These are phyloP conservation scores for Talpa occidentalis DNA, from an alignment of 2,113 vertebrate genomes.

Conservation along the genomic window DNA sequence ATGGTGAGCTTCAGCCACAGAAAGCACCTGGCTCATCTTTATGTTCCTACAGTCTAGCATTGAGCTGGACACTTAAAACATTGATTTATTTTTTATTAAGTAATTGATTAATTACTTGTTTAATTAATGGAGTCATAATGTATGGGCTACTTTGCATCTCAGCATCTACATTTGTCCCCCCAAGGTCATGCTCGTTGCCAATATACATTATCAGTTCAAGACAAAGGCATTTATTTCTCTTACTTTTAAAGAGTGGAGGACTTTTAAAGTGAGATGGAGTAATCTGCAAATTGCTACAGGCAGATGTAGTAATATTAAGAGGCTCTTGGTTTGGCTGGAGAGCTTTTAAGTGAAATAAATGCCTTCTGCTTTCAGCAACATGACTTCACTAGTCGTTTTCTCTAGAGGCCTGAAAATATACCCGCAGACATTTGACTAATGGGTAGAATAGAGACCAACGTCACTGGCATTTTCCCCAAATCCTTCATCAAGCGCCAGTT, in stretches of 20 bases:
- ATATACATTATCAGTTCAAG: not conserved
- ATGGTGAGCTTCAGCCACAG: not conserved
- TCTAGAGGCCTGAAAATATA: not conserved
- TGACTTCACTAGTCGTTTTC: not conserved
- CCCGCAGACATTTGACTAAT: not conserved
- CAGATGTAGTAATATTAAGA: not conserved
- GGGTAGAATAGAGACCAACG: not conserved
- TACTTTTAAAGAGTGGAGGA: not conserved
- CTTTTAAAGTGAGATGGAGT: not conserved
- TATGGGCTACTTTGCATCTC: fast-evolving
- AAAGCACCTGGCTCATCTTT: not conserved
- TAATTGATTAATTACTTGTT: too few species aligned
- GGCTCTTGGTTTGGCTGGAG: not conserved
- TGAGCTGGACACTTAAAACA: not conserved
- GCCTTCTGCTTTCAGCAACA: not conserved
- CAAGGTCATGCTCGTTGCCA: too few species aligned
- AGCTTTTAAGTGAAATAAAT: not conserved
- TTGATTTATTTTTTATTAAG: not conserved
- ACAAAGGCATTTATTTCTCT: not conserved
- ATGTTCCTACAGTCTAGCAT: not conserved
- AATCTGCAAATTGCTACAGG: not conserved
- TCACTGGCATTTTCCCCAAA: not conserved
- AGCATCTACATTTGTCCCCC: not conserved
- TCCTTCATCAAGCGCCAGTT: not conserved
- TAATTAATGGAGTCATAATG: too few species aligned